Percentiles rank a stretch among this genome's conserved stretches.
Conservation (phyloP, 2,113 vertebrate species). For the Gavialis gangeticus region DNA sequence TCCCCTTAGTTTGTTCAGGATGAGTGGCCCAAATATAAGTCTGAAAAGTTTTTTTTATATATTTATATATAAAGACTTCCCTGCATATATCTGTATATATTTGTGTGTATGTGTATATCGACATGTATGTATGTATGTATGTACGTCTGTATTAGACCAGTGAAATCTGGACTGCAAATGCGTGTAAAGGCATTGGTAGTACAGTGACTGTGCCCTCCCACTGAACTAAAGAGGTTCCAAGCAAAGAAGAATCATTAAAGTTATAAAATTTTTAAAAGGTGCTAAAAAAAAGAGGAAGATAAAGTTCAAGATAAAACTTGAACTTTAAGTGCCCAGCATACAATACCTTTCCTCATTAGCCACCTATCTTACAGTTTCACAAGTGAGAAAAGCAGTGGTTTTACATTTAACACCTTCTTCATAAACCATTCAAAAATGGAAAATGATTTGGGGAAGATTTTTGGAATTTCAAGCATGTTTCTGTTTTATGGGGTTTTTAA, state of each 20-base stretch:
- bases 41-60: constrained; percentile 41
- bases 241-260: background rate
- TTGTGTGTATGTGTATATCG: background rate
- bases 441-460: background rate
- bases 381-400: background rate
- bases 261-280: background rate
- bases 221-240: constrained; percentile 17
- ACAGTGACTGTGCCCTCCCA: background rate
- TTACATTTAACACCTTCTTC: background rate
- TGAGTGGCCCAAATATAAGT: constrained; percentile 30
- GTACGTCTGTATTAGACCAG: constrained; percentile 28
- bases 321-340: too few relatives aligned
- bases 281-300: background rate
- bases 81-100: too few relatives aligned
- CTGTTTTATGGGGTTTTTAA: background rate
- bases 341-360: background rate
- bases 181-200: constrained; percentile 40
- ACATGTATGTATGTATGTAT: constrained; percentile 17
- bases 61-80: too few relatives aligned
- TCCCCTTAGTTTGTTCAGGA: constrained; percentile 48
- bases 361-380: background rate
- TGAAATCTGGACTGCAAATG: constrained; percentile 18
- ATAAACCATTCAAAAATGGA: background rate
- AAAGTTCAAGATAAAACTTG: background rate
- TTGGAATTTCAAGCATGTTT: background rate